Base-by-base conservation (phyloP, 2,113 vertebrate genomes). In the Craseonycteris thonglongyai region DNA sequence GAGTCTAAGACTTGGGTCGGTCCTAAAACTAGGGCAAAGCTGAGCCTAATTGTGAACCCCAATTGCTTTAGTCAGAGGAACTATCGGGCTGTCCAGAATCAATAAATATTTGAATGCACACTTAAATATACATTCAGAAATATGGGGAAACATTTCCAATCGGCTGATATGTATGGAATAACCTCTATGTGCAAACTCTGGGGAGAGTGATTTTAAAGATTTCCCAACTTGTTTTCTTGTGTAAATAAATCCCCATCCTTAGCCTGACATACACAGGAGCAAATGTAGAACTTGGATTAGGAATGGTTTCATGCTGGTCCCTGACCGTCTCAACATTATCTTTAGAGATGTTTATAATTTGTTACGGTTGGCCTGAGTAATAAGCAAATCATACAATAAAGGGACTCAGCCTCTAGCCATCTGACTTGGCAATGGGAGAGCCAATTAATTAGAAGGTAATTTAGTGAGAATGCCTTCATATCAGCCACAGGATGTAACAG, bases 381-480 rank as follows among this genome's bases (percentile, higher is more conserved):
- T 86, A 94, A 96, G 63, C 72, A 97, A 86, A 68, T 81, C 26
- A 76, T 56, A 30, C 56, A 93, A 47, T 84, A 78, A 95, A 88
- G 89, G n/a, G 71, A 93, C 38, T 91, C 76, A 68, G 78, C 76
- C 96, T 78, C 78, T 68, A 95, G 90, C 76, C 28, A 92, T 97
- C 82, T 96, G 81, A 49, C 88, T 96, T 96, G 94, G 93, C 93
- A 97, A 71, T 58, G 18, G 6, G 22, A 61, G 69, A 97, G 94
- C 42, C 83, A 95, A 88, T 89, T 97, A 95, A 97, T 96, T 97
- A 96, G 68, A 80, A 96, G 82, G 66, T 56, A 88, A 96, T 63
- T 94, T 96, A 93, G 88, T 85, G 8, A 75, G 78, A 28, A 28
- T 92, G 75, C 42, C 93, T 96, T 92, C 71, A 96, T 94, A 89